Evolutionary conservation across 2,888 invertebrate species (phyloP).

Genomic region (Yponomeuta evonymella): DNA sequence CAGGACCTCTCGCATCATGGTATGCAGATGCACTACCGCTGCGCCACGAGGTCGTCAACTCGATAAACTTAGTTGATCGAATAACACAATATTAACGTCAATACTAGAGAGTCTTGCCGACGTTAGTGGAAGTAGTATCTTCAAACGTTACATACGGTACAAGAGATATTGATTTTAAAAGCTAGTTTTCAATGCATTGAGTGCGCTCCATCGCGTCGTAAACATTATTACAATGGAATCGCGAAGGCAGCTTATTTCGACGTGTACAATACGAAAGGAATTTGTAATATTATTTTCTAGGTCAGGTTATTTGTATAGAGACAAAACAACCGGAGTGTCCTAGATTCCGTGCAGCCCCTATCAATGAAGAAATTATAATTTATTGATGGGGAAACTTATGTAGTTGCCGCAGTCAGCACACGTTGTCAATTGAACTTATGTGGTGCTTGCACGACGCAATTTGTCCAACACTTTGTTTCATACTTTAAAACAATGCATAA

Average conservation of each 20-base stretch:
- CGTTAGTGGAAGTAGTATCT: no score
- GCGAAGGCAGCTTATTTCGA: neutral
- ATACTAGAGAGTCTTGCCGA: no score
- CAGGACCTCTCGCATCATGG: no score
- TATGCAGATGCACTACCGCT: no score
- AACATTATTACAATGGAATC: neutral
- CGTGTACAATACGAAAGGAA: no score
- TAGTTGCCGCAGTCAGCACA: neutral
- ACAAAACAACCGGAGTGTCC: neutral
- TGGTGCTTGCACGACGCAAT: neutral
- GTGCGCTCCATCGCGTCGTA: neutral
- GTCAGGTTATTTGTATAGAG: neutral
- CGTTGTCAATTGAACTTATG: slow-evolving; percentile 1
- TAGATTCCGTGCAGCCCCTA: neutral
- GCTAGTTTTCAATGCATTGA: no score
- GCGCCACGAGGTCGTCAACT: no score
- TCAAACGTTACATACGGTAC: no score
- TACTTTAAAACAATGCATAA: slow-evolving; percentile 14
- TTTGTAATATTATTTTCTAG: neutral
- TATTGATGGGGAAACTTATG: neutral
- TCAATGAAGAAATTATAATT: neutral
- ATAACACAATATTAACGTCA: no score
- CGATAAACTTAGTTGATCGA: no score
- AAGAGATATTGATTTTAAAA: no score
- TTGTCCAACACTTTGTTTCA: slow-evolving; percentile 12